Conservation (phyloP, 2,888 invertebrate genomes). For the Drosophila birchii region DNA sequence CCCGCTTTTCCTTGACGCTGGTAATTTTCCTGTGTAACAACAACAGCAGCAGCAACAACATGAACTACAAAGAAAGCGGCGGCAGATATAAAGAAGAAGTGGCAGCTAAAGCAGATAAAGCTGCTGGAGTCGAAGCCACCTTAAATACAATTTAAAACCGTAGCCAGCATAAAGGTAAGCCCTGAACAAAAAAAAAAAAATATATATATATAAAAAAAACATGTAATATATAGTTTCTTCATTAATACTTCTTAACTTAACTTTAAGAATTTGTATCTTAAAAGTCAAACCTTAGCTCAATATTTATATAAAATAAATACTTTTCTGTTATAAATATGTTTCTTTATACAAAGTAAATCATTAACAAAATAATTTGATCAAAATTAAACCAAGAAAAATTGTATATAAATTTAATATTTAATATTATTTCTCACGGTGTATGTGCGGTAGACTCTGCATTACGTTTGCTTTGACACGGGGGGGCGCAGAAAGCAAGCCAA, state of each 20-base stretch:
- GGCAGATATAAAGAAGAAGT: conserved; percentile 30
- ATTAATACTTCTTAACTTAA: too few species aligned
- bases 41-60: not conserved
- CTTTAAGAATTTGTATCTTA: not conserved
- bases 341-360: too few species aligned
- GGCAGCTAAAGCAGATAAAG: conserved; percentile 21
- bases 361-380: too few species aligned
- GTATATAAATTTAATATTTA: not conserved
- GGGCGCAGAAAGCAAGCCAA: conserved; percentile 5
- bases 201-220: too few species aligned
- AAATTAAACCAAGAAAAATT: not conserved
- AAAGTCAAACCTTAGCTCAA: not conserved
- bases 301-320: too few species aligned
- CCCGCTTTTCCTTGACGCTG: conserved; percentile 35
- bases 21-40: conserved; percentile 53
- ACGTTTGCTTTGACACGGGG: conserved; percentile 19
- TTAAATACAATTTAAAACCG: conserved; percentile 54
- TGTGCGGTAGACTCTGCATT: not conserved
- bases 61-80: conserved; percentile 19
- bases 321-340: too few species aligned
- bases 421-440: not conserved
- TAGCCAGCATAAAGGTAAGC: not conserved
- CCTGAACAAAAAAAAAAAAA: not conserved
- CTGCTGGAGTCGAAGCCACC: conserved; percentile 29
- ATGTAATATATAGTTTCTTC: not conserved